A percentile compares a stretch with the other conserved stretches of the same genome.
These are phyloP conservation scores for Galleria mellonella DNA, from an alignment of 1,140 invertebrate genomes.

Conservation along the genomic window DNA sequence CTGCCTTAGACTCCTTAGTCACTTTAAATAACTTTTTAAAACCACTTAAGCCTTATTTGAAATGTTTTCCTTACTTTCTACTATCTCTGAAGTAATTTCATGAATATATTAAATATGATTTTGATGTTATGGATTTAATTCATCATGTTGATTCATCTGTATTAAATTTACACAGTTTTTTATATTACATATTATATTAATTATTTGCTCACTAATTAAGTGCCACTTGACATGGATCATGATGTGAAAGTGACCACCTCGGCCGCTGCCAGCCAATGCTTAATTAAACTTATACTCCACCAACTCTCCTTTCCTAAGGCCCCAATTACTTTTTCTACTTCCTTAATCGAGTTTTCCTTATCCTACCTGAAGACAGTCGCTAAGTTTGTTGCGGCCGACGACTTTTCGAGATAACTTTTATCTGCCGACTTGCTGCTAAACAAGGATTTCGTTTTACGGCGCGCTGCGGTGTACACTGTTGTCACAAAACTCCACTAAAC, in stretches of 20 bases:
- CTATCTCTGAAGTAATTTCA: no score
- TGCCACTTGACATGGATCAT: background rate
- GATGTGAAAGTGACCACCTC: background rate
- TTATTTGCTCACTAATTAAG: background rate
- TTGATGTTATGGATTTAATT: no score
- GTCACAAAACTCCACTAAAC: constrained; percentile 30
- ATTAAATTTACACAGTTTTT: constrained; percentile 1
- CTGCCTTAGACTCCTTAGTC: constrained; percentile 9
- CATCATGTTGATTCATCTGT: no score
- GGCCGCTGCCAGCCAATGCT: constrained; percentile 15
- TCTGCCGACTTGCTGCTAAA: constrained; percentile 37
- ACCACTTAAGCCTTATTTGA: constrained; percentile 9
- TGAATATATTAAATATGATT: no score
- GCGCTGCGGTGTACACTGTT: constrained; percentile 13
- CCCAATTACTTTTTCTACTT: constrained; percentile 46
- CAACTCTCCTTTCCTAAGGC: constrained; percentile 20
- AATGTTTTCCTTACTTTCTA: constrained; percentile 7
- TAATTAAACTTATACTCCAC: constrained; percentile 37
- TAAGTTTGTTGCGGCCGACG: constrained; percentile 42
- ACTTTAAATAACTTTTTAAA: constrained; percentile 17
- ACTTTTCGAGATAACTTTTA: constrained; percentile 51
- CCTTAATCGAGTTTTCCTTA: constrained; percentile 54
- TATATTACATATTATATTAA: background rate
- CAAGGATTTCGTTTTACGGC: constrained; percentile 45
- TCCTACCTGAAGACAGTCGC: constrained; percentile 46